These are phyloP conservation scores for Pheosia gnoma DNA, from an alignment of 2,888 invertebrate genomes.

Conservation along the genomic window DNA sequence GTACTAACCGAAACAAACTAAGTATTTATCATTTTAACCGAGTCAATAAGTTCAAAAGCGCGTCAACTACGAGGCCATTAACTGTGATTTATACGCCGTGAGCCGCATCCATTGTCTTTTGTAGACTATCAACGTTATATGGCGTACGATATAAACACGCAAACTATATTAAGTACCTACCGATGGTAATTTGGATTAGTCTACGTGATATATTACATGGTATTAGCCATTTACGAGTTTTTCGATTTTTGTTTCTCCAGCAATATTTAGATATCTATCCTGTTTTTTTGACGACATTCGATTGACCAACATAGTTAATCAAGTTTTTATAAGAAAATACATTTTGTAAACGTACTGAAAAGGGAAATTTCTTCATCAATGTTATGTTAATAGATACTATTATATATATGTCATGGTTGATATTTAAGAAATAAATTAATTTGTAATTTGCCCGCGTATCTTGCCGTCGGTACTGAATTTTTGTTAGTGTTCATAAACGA, in stretches of 20 bases:
- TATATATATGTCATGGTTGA: not conserved
- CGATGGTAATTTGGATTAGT: slow-evolving; percentile 52
- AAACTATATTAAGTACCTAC: slow-evolving; percentile 45
- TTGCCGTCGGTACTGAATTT: not conserved
- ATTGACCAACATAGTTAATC: slow-evolving; percentile 11
- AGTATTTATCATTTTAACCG: slow-evolving; percentile 47
- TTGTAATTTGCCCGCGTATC: not conserved
- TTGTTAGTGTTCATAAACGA: not conserved
- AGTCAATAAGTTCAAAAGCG: slow-evolving; percentile 65
- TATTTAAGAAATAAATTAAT: slow-evolving; percentile 3
- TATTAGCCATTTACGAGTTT: not conserved
- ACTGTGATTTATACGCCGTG: slow-evolving; percentile 61
- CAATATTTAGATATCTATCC: not conserved
- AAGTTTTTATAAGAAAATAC: slow-evolving; percentile 1
- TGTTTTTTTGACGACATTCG: not conserved
- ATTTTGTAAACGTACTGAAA: not conserved
- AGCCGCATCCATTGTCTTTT: slow-evolving; percentile 63
- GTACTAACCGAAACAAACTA: slow-evolving; percentile 19
- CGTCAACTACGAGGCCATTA: slow-evolving; percentile 62
- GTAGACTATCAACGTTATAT: slow-evolving; percentile 48
- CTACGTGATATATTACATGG: slow-evolving; percentile 43
- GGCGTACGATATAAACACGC: slow-evolving; percentile 45
- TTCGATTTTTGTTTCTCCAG: not conserved
- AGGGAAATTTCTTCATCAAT: too few relatives aligned
- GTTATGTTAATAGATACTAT: not conserved